Base-by-base conservation (phyloP, 2,888 invertebrate species). In the Eristalis pertinax region DNA sequence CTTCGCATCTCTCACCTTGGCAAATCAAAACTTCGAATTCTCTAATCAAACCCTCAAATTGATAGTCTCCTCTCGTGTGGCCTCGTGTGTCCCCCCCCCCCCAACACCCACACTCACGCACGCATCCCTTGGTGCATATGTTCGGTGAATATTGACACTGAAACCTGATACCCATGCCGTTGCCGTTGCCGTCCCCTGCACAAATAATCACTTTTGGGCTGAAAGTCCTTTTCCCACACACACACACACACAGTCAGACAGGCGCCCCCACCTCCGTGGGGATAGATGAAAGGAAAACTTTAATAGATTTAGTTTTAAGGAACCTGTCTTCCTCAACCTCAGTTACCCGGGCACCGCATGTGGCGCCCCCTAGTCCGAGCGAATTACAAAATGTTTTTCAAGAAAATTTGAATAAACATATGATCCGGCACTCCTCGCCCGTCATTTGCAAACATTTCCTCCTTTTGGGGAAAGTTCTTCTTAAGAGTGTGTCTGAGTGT, bases 341-440 rank as follows among this genome's bases (percentile, higher is more conserved):
- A 15, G 26, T 64, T n/a, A 4, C 62, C 43, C 50, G 3, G 13
- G 4, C 35, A 1, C 63, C 41, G 4, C 38, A 5, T 8, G 38
- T 13, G 38, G 38, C 11, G n/a, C 50, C 26, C 11, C 26, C 11
- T 3, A 50, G 50, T 15, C 41, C 22, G 69, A 86, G 74, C 32
- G 78, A 78, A 83, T 86, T 86, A 86, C 86, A 70, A 86, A 86
- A 82, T 82, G 74, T 78, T 86, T 75, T 78, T 74, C 70, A 78
- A 78, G 74, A 65, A 78, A 86, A 83, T 86, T 86, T 86, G 78
- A 86, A 86, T 86, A 86, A 83, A 79, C 74, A 83, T 86, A 62
- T 75, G 78, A 75, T 38, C 32, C 13, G 11, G 43, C 19, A 32
- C 60, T 22, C 13, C 11, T 24, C 63, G n/a, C 24, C 13, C 60